Evolutionary conservation across 2,888 invertebrate genomes (phyloP).

Genomic region (Ephialtes manifestator): DNA sequence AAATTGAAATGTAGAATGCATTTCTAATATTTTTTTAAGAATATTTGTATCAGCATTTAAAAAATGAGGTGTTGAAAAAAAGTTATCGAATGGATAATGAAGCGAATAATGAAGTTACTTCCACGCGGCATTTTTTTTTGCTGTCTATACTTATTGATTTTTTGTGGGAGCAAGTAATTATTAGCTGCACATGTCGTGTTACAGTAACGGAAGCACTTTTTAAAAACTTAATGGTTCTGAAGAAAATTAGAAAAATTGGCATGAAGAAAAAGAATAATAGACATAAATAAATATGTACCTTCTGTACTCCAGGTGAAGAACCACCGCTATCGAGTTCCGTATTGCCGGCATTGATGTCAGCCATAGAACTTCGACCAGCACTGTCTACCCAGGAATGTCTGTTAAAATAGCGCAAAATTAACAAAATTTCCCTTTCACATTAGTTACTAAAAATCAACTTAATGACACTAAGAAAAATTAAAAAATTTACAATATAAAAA

Average conservation of each 20-base stretch:
- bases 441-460: background rate
- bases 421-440: background rate
- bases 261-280: background rate
- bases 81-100: too few species aligned
- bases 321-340: slow-evolving; percentile 94
- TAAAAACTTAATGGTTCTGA: slow-evolving; percentile 52
- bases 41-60: too few species aligned
- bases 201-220: slow-evolving; percentile 63
- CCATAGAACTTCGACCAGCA: slow-evolving; percentile 85
- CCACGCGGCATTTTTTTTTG: too few species aligned
- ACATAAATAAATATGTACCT: slow-evolving; percentile 86
- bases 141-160: too few species aligned
- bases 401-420: background rate
- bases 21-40: too few species aligned
- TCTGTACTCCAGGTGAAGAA: slow-evolving; percentile 95
- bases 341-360: slow-evolving; percentile 82
- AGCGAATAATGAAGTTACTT: too few species aligned
- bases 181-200: background rate
- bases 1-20: too few species aligned
- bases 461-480: too few species aligned
- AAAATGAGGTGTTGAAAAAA: too few species aligned
- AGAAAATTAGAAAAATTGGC: background rate
- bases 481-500: too few species aligned
- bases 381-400: slow-evolving; percentile 94
- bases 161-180: too few species aligned